Evolutionary conservation across 2,113 vertebrate genomes (phyloP).

Genomic region (Delphinapterus leucas): DNA sequence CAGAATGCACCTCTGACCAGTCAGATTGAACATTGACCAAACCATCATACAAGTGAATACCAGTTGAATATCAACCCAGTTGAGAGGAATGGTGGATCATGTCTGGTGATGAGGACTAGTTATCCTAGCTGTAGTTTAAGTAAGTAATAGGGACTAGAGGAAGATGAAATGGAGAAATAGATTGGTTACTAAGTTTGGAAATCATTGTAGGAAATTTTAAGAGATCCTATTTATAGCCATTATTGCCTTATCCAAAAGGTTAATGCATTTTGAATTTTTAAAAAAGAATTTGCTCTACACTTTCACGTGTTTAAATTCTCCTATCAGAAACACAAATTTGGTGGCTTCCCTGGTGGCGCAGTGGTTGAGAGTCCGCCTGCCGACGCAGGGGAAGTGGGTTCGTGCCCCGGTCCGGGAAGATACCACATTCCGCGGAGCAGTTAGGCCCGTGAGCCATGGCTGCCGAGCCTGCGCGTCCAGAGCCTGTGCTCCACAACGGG

Average conservation of each 20-base stretch:
- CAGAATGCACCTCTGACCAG: background rate
- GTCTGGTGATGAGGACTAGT: background rate
- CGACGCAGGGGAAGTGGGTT: rapidly evolving
- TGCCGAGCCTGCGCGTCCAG: too few species aligned
- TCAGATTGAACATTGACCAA: background rate
- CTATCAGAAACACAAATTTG: background rate
- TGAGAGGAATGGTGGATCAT: background rate
- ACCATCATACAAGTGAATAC: background rate
- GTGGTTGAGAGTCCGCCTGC: too few species aligned
- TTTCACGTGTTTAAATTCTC: background rate
- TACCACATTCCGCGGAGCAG: too few species aligned
- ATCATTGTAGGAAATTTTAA: background rate
- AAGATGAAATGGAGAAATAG: background rate
- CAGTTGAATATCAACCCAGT: background rate
- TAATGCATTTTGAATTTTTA: background rate
- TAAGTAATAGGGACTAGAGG: background rate
- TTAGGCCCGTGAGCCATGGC: too few species aligned
- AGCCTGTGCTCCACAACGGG: too few species aligned
- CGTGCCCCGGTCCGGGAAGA: too few species aligned
- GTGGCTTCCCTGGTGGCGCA: too few species aligned
- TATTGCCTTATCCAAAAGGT: background rate
- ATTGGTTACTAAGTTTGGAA: background rate
- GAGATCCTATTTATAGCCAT: background rate
- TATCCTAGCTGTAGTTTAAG: background rate
- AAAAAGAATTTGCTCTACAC: background rate